Percentiles rank a stretch among this genome's conserved stretches.
These are phyloP conservation scores for Enteromius afrohamiltoni DNA, from an alignment of 2,797 vertebrate species.

Conservation along the genomic window DNA sequence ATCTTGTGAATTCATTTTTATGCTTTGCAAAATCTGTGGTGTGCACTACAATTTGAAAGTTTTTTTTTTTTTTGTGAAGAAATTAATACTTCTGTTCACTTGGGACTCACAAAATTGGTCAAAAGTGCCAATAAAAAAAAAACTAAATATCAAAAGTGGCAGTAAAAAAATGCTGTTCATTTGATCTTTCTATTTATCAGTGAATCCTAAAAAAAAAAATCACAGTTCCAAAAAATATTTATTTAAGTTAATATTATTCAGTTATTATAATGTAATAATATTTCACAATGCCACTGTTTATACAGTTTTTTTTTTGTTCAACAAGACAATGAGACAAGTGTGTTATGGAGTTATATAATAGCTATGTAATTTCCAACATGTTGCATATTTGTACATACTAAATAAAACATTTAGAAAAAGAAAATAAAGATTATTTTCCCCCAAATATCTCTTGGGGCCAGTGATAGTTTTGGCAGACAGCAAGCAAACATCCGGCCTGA, in stretches of 20 bases:
- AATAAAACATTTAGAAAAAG: not conserved
- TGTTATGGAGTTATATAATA: not conserved
- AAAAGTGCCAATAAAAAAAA: not conserved
- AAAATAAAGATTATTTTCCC: too few relatives aligned
- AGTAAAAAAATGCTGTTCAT: not conserved
- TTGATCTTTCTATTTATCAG: not conserved
- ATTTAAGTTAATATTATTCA: not conserved
- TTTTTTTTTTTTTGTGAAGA: not conserved
- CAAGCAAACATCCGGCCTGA: not conserved
- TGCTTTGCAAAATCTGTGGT: not conserved
- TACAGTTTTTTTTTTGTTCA: not conserved
- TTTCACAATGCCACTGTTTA: not conserved
- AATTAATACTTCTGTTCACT: not conserved
- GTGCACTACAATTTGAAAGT: not conserved
- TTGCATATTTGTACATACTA: not conserved
- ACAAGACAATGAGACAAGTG: not conserved
- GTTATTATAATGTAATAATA: not conserved
- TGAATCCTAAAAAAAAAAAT: not conserved
- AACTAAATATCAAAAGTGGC: too few relatives aligned
- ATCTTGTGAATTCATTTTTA: not conserved
- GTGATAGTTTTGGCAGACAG: not conserved
- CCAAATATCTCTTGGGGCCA: not conserved
- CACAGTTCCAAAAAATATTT: not conserved
- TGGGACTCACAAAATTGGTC: not conserved
- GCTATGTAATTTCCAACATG: not conserved